Percentiles rank a stretch among this genome's conserved stretches.
These are phyloP conservation scores for Dryadula phaetusa DNA, from an alignment of 2,888 invertebrate genomes.

Conservation along the genomic window DNA sequence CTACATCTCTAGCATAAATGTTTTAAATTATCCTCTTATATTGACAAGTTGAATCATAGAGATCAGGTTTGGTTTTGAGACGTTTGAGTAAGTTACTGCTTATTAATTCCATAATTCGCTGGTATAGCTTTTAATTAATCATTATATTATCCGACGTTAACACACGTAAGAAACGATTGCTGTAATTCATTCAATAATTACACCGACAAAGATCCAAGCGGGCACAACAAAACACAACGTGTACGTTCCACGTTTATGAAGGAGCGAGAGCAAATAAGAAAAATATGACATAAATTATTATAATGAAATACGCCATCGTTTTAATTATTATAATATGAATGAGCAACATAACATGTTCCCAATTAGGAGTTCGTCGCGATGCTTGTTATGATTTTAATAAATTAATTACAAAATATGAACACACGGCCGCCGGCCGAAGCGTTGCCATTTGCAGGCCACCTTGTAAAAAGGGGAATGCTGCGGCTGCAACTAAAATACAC, in stretches of 20 bases:
- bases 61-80: slow-evolving; percentile 28
- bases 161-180: slow-evolving; percentile 24
- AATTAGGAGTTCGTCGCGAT: slow-evolving; percentile 57
- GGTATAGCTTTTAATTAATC: slow-evolving; percentile 32
- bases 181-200: slow-evolving; percentile 41
- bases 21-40: slow-evolving; percentile 22
- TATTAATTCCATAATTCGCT: slow-evolving; percentile 31
- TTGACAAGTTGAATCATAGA: slow-evolving; percentile 11
- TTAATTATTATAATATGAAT: slow-evolving; percentile 60
- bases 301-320: slow-evolving; percentile 54
- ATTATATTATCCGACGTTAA: slow-evolving; percentile 24
- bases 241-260: slow-evolving; percentile 54
- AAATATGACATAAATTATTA: slow-evolving; percentile 70
- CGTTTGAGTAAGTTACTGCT: slow-evolving; percentile 24
- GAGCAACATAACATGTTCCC: slow-evolving; percentile 61
- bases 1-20: slow-evolving; percentile 1
- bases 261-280: slow-evolving; percentile 57
- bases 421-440: not conserved
- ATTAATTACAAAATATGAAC: slow-evolving; percentile 60
- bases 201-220: slow-evolving; percentile 47
- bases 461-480: slow-evolving; percentile 66
- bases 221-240: slow-evolving; percentile 55
- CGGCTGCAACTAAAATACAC: slow-evolving; percentile 65
- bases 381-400: slow-evolving; percentile 60
- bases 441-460: slow-evolving; percentile 20